Percentiles rank a stretch among this genome's conserved stretches.
phyloP scores from a whole-genome alignment of 2,113 vertebrate genomes.

The Protomyctophum bolini region DNA sequence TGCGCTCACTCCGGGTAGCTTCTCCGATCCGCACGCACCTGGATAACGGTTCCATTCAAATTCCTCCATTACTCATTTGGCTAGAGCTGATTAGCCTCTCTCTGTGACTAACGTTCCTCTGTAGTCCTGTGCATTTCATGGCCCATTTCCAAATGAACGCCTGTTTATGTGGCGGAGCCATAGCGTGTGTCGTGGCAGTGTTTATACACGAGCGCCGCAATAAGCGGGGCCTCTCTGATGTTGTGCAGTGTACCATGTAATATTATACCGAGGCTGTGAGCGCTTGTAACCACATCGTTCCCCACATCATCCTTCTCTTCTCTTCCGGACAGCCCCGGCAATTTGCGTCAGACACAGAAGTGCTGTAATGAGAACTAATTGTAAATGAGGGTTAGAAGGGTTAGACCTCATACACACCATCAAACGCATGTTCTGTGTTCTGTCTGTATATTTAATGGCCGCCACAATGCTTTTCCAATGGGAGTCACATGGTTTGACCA shows the following conservation, averaged over 20 bases:
- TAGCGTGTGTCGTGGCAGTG: slow-evolving; percentile 42
- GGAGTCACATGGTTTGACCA: no score
- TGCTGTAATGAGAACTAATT: slow-evolving; percentile 14
- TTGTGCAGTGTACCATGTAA: slow-evolving; percentile 60
- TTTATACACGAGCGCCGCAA: slow-evolving; percentile 32
- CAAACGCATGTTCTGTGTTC: no score
- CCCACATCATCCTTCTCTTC: slow-evolving; percentile 37
- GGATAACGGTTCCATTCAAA: slow-evolving; percentile 53
- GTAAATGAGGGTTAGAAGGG: neutral
- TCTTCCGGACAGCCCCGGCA: slow-evolving; percentile 32
- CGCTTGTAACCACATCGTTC: slow-evolving; percentile 50
- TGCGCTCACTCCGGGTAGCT: slow-evolving; percentile 66
- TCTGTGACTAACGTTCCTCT: slow-evolving; percentile 61
- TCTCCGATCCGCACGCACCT: slow-evolving; percentile 52
- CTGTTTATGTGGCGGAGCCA: slow-evolving; percentile 50
- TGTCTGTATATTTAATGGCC: no score
- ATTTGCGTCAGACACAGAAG: neutral
- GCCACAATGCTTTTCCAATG: no score
- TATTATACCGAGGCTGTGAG: slow-evolving; percentile 43
- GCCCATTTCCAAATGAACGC: slow-evolving; percentile 70
- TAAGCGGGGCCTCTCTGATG: slow-evolving; percentile 41
- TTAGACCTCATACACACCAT: neutral
- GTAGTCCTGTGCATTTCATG: slow-evolving; percentile 64
- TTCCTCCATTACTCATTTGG: slow-evolving; percentile 63
- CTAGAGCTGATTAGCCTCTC: slow-evolving; percentile 66